phyloP scores from a whole-genome alignment of 2,888 invertebrate species.

The Drosophila paranaensis region DNA sequence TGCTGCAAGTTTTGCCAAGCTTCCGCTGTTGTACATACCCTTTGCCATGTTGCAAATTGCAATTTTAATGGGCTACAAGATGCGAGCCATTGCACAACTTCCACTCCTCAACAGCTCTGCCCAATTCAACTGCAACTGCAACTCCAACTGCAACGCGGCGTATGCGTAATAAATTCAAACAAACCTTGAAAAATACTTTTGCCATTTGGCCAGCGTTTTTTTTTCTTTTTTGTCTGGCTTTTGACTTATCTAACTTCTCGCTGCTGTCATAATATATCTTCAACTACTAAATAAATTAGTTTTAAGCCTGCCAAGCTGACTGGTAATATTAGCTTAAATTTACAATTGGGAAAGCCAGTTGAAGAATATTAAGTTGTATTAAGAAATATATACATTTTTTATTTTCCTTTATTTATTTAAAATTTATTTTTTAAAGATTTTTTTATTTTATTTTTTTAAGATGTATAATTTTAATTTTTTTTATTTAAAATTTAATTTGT shows the following conservation, averaged over 20 bases:
- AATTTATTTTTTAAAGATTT: too few relatives aligned
- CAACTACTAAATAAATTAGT: background rate
- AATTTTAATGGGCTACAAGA: slow-evolving; percentile 55
- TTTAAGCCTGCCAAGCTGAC: background rate
- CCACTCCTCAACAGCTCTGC: slow-evolving; percentile 1
- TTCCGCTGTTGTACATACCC: slow-evolving; percentile 21
- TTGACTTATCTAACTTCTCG: slow-evolving; percentile 18
- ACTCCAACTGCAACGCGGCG: slow-evolving; percentile 37
- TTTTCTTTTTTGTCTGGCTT: slow-evolving; percentile 12
- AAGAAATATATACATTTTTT: too few relatives aligned
- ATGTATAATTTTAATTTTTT: too few relatives aligned
- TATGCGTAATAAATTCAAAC: slow-evolving; percentile 48
- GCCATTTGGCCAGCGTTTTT: slow-evolving; percentile 11
- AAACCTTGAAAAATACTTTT: slow-evolving; percentile 18
- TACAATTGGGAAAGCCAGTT: background rate
- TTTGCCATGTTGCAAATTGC: slow-evolving; percentile 44
- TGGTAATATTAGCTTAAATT: background rate
- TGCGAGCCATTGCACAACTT: slow-evolving; percentile 34
- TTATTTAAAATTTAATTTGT: too few relatives aligned
- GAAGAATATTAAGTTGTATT: background rate
- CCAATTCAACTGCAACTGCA: slow-evolving; percentile 20
- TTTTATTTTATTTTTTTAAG: too few relatives aligned
- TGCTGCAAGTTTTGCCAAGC: slow-evolving; percentile 47
- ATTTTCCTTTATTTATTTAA: too few relatives aligned
- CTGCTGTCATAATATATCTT: slow-evolving; percentile 5